These are phyloP conservation scores for Muscina levida DNA, from an alignment of 2,888 invertebrate species.

Conservation along the genomic window DNA sequence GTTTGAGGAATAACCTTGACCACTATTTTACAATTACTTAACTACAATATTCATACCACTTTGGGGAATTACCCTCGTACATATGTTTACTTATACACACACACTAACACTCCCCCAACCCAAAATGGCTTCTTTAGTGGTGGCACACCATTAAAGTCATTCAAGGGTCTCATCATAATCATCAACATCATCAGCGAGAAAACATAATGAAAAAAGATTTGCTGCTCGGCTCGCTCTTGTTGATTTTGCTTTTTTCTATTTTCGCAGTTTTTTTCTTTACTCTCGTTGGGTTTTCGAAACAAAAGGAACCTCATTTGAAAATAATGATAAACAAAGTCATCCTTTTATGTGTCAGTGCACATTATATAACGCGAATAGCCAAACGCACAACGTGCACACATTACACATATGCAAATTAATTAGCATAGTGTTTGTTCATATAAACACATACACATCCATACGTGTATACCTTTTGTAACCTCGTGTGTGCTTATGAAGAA, in stretches of 20 bases:
- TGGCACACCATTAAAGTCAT: background rate
- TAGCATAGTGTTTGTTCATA: slow-evolving; percentile 42
- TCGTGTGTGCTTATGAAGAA: no score
- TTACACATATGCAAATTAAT: slow-evolving; percentile 58
- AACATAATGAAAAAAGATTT: background rate
- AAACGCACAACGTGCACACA: slow-evolving; percentile 6
- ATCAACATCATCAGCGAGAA: background rate
- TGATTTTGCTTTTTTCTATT: background rate
- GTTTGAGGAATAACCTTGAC: no score
- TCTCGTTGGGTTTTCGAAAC: no score
- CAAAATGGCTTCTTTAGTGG: background rate
- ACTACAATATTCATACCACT: no score
- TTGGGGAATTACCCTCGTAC: no score
- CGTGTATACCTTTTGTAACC: background rate
- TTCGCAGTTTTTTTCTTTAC: background rate
- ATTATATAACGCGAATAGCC: slow-evolving; percentile 25
- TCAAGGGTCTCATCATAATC: slow-evolving; percentile 1
- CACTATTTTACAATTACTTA: no score
- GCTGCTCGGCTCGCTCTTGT: background rate
- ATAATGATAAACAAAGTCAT: slow-evolving; percentile 52
- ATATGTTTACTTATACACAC: no score
- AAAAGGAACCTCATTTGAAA: slow-evolving; percentile 43
- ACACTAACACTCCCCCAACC: background rate
- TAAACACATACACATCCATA: background rate
- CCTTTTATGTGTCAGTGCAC: slow-evolving; percentile 30